A percentile compares a stretch with the other conserved stretches of the same genome.
phyloP scores from a whole-genome alignment of 2,113 vertebrate species.

The Myocastor coypus region DNA sequence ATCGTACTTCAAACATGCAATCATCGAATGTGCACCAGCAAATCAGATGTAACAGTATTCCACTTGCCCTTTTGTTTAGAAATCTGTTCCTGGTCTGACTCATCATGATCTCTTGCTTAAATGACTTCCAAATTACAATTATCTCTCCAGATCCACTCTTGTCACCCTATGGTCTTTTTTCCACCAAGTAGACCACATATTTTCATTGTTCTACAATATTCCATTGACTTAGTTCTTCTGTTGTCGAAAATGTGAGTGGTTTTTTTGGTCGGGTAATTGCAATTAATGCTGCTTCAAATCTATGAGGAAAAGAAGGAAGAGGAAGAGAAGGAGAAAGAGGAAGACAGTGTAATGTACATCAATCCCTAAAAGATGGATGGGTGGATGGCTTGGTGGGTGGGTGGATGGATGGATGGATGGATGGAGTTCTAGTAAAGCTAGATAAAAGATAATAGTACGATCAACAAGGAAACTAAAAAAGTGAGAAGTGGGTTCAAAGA shows the following conservation, averaged over 20 bases:
- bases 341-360: background rate
- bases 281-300: background rate
- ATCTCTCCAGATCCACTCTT: background rate
- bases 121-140: background rate
- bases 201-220: background rate
- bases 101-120: background rate
- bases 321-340: background rate
- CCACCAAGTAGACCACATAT: background rate
- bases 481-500: background rate
- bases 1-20: background rate
- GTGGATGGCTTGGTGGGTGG: background rate
- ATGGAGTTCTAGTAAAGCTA: background rate
- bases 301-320: background rate
- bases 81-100: background rate
- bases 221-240: background rate
- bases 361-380: background rate
- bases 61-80: background rate
- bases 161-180: background rate
- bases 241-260: background rate
- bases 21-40: background rate
- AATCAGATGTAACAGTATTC: background rate
- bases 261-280: background rate
- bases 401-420: background rate
- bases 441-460: background rate
- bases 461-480: background rate